A percentile compares a stretch with the other conserved stretches of the same genome.
These are phyloP conservation scores for Martes flavigula DNA, from an alignment of 2,797 vertebrate genomes.

Conservation along the genomic window DNA sequence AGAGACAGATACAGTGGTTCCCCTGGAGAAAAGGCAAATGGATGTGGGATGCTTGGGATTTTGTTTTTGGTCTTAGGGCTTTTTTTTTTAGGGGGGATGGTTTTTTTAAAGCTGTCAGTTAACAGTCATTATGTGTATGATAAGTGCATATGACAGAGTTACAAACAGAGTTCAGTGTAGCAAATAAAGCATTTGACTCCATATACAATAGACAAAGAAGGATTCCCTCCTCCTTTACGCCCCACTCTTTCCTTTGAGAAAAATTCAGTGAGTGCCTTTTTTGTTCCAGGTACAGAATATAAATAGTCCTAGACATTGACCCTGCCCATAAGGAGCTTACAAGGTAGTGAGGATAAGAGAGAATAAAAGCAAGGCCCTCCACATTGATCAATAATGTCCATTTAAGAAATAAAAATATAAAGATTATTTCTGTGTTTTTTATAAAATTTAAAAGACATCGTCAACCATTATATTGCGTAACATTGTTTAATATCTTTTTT, in stretches of 20 bases:
- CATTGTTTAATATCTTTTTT: neutral
- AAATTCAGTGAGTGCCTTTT: neutral
- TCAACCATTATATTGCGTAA: neutral
- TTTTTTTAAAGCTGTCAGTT: neutral
- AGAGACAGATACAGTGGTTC: neutral
- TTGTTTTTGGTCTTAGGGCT: neutral
- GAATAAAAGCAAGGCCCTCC: neutral
- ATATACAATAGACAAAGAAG: neutral
- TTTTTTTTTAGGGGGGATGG: neutral
- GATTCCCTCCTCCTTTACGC: neutral
- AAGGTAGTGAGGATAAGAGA: neutral
- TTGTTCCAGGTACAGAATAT: neutral
- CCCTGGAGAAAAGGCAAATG: neutral
- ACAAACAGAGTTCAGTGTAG: neutral
- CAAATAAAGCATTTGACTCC: neutral
- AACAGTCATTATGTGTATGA: neutral
- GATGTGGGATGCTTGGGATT: neutral
- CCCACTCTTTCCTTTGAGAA: neutral
- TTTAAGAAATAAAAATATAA: conserved; percentile 2
- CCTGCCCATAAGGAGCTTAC: neutral
- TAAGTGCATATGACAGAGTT: neutral
- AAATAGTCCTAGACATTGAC: neutral
- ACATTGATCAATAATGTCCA: neutral
- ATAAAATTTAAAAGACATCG: neutral
- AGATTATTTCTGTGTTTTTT: neutral